Conservation (phyloP, 2,113 vertebrate genomes). For the Ranitomeya variabilis region DNA sequence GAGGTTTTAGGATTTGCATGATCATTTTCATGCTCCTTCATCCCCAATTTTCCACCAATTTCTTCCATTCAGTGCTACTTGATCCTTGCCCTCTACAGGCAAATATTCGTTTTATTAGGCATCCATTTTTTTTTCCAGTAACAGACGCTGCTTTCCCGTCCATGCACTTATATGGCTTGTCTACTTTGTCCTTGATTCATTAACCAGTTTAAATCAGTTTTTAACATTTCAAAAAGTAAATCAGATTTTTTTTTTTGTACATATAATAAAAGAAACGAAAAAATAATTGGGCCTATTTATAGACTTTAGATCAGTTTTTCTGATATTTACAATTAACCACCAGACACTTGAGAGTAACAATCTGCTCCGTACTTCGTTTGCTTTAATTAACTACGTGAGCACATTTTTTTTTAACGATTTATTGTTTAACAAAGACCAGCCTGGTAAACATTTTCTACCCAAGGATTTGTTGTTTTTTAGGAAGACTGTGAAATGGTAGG, state of each 20-base stretch:
- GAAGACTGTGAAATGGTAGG: constrained; percentile 36
- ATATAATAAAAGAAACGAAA: too few species aligned
- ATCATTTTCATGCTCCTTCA: neutral
- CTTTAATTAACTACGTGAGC: neutral
- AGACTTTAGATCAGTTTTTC: neutral
- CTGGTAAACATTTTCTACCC: neutral
- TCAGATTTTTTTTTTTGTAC: too few species aligned
- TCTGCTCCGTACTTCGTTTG: neutral
- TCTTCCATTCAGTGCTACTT: neutral
- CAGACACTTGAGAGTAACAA: constrained; percentile 4
- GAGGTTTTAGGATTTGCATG: too few species aligned
- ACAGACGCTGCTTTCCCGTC: too few species aligned
- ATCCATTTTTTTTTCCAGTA: too few species aligned
- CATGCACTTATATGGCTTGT: too few species aligned
- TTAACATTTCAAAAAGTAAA: constrained; percentile 2
- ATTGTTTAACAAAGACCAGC: constrained; percentile 31
- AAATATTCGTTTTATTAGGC: too few species aligned
- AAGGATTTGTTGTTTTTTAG: constrained; percentile 29
- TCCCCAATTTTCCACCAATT: too few species aligned
- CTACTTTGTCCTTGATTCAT: too few species aligned
- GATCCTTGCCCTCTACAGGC: too few species aligned
- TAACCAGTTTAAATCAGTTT: neutral
- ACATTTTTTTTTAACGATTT: constrained; percentile 5
- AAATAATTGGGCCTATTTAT: neutral
- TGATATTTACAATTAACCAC: too few species aligned